phyloP scores from a whole-genome alignment of 1,140 invertebrate genomes.

The Lasaia peninsularis region DNA sequence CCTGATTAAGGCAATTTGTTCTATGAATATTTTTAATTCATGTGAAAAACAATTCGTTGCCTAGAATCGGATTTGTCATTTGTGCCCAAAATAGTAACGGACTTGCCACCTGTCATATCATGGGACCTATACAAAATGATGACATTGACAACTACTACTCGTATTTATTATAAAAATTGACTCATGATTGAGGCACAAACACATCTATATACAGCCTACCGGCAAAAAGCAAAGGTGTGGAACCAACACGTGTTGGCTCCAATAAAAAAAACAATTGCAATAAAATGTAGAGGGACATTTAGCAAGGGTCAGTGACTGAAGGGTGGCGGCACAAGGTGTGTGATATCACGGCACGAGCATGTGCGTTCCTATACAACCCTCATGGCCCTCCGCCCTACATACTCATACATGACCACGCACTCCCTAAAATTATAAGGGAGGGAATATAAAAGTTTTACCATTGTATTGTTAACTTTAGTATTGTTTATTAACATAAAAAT shows the following conservation, averaged over 20 bases:
- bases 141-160: too few relatives aligned
- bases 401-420: conserved; percentile 41
- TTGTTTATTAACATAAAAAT: neutral
- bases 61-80: too few relatives aligned
- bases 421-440: conserved; percentile 40
- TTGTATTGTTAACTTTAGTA: neutral
- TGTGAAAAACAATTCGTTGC: too few relatives aligned
- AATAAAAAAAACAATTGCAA: conserved; percentile 37
- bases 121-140: too few relatives aligned
- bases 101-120: too few relatives aligned
- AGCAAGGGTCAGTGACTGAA: conserved; percentile 52
- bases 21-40: too few relatives aligned
- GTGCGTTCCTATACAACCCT: conserved; percentile 66
- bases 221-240: neutral
- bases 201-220: neutral
- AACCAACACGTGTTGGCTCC: conserved; percentile 13
- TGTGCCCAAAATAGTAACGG: too few relatives aligned
- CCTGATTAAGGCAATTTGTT: too few relatives aligned
- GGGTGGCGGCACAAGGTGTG: conserved; percentile 65
- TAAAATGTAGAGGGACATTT: conserved; percentile 46
- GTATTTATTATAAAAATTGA: neutral
- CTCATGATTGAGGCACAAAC: too few relatives aligned
- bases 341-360: conserved; percentile 63
- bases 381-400: conserved; percentile 37
- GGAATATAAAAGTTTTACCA: neutral